Evolutionary conservation across 1,140 invertebrate species (phyloP), one percentile per base, ranked within the genome.

Genomic region (Cardiocondyla obscurior): DNA sequence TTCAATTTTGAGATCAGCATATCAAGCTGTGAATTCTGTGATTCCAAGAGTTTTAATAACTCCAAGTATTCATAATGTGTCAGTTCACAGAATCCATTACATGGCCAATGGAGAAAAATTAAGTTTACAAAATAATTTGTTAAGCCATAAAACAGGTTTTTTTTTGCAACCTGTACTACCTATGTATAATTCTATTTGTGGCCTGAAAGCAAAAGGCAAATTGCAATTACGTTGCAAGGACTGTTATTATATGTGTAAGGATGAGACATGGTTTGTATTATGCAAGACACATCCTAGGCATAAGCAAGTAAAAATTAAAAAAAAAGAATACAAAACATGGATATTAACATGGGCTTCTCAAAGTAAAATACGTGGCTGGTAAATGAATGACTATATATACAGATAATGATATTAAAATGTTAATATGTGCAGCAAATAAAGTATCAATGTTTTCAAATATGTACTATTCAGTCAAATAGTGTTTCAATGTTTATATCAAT

Each of bases 231-330:
- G 97, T 51, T 98, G 97, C 90, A 96, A 96, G 91, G 96, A 96
- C 85, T 98, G 97, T 90, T 97, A 96, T 89, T 95, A 97, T 91
- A 95, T 97, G 25, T 93, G 94, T 46, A 93, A 96, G 72, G 94
- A 97, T 89, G 95, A 96, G 79, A 94, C 96, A 51, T 90, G 96
- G 82, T 97, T 96, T 93, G 95, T 97, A 53, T 95, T 97, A 70
- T 98, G 97, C 88, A 95, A 95, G 85, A 96, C 95, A 12, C 95
- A 96, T 91, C 96, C 96, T 19, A 94, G 97, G 70, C 97, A 98
- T 88, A 98, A 98, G 88, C 97, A 98, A 94, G 96, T 96, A 95
- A 92, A 95, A n/a, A 96, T 95, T 92, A 95, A 96, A 95, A 83
- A 95, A 95, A 55, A 94, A 95, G 82, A 96, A 95, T 86, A 81